Evolutionary conservation across 1,140 invertebrate genomes (phyloP), one percentile per base, ranked within the genome.

Genomic region (Drosophila tani): DNA sequence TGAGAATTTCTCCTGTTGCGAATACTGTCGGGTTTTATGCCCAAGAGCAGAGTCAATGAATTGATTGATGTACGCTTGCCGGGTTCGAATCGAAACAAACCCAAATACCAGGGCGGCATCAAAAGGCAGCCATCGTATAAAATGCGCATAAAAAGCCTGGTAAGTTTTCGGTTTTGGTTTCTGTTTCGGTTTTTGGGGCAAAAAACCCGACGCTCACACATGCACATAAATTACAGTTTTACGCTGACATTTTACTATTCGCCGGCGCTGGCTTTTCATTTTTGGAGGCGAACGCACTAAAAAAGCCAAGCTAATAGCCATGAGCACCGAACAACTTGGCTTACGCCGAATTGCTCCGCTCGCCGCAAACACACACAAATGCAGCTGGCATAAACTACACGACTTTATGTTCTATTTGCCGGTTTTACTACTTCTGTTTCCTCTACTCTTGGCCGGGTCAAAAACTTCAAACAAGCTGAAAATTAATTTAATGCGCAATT

Each of bases 161-260:
- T 32, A 63, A 55, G 43, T 32, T 71, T 43, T 43, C 53, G 27
- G 35, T 29, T 59, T 35, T 27, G 46, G 9, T 43, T 64, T 64
- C 50, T 0, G 51, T 55, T 55, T 53, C 50, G 50, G 29, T 53
- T 55, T 60, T 14, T 58, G 24, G 24, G 21, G 24, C 58, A 45
- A 49, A 45, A 21, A 57, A 24, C 8, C 35, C 24, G 46, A 15
- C 21, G 24, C 85, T 64, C 78, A 80, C 81, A 90, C 85, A 85
- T 75, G 86, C 79, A 85, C 85, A 88, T 90, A 88, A 90, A 88
- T 88, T 88, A 88, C 85, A 90, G 60, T 90, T 85, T 88, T 90
- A 90, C 85, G 85, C 85, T 90, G 85, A 88, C 85, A 88, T 90
- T 88, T 88, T 90, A 88, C 85, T 88, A 88, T 88, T 90, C 75